phyloP scores from a whole-genome alignment of 2,888 invertebrate species.

The Agrypnus murinus region DNA sequence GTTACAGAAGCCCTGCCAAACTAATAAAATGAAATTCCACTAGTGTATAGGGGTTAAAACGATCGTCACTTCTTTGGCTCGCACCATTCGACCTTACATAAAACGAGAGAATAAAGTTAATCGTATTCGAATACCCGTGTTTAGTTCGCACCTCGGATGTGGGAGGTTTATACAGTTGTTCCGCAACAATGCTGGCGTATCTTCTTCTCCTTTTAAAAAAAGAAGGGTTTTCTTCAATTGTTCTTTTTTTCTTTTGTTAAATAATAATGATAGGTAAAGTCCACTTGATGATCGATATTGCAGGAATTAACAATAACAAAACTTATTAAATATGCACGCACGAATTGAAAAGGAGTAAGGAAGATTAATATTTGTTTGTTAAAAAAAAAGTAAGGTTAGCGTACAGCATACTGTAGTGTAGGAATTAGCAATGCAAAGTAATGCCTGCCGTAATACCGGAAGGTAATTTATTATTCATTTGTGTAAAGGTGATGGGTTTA shows the following conservation, averaged over 20 bases:
- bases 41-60: slow-evolving; percentile 10
- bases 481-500: too few species aligned
- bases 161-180: slow-evolving; percentile 62
- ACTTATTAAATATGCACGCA: too few species aligned
- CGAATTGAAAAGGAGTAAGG: too few species aligned
- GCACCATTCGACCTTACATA: slow-evolving; percentile 50
- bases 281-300: too few species aligned
- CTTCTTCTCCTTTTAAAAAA: slow-evolving; percentile 19
- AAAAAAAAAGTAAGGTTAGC: too few species aligned
- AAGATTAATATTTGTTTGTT: too few species aligned
- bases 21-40: neutral
- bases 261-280: too few species aligned
- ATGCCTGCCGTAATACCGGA: too few species aligned
- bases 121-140: slow-evolving; percentile 59
- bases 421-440: too few species aligned
- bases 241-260: neutral
- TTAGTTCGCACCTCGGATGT: slow-evolving; percentile 60
- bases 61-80: slow-evolving; percentile 27
- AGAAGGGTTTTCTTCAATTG: neutral
- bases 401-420: too few species aligned
- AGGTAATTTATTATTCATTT: too few species aligned
- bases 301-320: too few species aligned
- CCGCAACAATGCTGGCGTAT: slow-evolving; percentile 51
- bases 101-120: slow-evolving; percentile 56
- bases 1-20: slow-evolving; percentile 52